Evolutionary conservation across 92 coral and sea anemone genomes (phyloP), one percentile per base, ranked within the genome.

Genomic region (Phymanthus crucifer): DNA sequence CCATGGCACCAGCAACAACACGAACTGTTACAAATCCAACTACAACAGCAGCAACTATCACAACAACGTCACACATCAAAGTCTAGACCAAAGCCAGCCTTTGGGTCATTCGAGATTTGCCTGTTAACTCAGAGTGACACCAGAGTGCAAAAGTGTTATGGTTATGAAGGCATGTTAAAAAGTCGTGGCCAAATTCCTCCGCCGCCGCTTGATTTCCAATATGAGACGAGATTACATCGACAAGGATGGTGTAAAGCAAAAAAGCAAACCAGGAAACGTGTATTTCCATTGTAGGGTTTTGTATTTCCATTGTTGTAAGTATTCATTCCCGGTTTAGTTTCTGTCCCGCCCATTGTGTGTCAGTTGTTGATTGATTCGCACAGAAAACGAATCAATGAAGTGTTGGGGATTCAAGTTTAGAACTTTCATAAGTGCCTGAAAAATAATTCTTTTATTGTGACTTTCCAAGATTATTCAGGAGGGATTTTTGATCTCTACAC

Each of bases 141-240:
- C 19, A 52, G 61, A 52, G 61, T 52, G 61, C 61, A 52, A 52
- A 14, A 52, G 19, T 52, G 61, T 52, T 52, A 52, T 52, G 61
- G 61, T 52, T 52, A 23, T 52, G 61, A 52, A 52, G 61, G 61
- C 7, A 23, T 52, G 61, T 52, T 52, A 52, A 52, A 52, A 14
- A 52, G 11, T 52, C 12, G 61, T 7, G 61, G 61, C 61, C 61
- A 52, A 52, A 52, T 52, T 52, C 61, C 61, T 7, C 61, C 61
- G 61, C 61, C 61, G 61, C 61, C 61, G 61, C 61, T 52, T 52
- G 61, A 52, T 52, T 52, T 52, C 61, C 61, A 52, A 52, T 52
- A 52, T 52, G 61, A 52, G 61, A 52, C 7, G 61, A 52, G 61
- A 52, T 3, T 52, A 52, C 61, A 52, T 6, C n/a, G n/a, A n/a